A percentile compares a stretch with the other conserved stretches of the same genome.
phyloP scores from a whole-genome alignment of 2,797 vertebrate genomes.

The Dryobates pubescens region DNA sequence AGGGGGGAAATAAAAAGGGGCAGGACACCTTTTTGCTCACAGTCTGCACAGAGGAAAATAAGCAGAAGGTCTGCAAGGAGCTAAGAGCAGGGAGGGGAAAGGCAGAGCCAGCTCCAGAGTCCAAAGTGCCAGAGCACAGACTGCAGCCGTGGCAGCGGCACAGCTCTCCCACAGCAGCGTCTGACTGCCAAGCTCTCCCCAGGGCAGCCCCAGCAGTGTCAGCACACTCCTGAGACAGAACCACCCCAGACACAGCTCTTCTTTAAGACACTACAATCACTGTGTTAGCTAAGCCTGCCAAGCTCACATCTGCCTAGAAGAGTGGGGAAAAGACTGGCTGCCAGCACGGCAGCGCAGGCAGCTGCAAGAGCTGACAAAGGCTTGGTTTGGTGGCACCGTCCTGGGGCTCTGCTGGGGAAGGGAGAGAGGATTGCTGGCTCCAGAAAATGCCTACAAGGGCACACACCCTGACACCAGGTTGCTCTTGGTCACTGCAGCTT shows the following conservation, averaged over 20 bases:
- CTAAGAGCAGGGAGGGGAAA: neutral
- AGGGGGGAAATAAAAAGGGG: rapidly evolving
- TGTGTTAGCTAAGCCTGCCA: neutral
- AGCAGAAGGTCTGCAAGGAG: neutral
- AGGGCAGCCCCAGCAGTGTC: neutral
- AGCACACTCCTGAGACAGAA: neutral
- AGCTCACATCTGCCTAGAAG: neutral
- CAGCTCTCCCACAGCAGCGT: neutral
- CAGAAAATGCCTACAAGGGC: neutral
- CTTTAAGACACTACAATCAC: neutral
- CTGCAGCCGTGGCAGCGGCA: neutral
- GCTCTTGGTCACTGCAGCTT: rapidly evolving
- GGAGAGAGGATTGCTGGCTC: neutral
- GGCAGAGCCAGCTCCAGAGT: neutral
- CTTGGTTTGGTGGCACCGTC: neutral
- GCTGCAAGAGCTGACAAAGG: neutral
- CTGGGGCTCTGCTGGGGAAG: neutral
- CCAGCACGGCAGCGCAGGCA: rapidly evolving
- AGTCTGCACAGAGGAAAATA: neutral
- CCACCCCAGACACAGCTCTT: neutral
- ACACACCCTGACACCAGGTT: rapidly evolving
- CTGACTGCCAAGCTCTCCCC: neutral
- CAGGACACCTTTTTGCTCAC: too few relatives aligned
- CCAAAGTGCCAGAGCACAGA: neutral
- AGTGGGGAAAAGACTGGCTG: neutral